phyloP scores from a whole-genome alignment of 2,888 invertebrate species.

The Eupithecia abbreviata region DNA sequence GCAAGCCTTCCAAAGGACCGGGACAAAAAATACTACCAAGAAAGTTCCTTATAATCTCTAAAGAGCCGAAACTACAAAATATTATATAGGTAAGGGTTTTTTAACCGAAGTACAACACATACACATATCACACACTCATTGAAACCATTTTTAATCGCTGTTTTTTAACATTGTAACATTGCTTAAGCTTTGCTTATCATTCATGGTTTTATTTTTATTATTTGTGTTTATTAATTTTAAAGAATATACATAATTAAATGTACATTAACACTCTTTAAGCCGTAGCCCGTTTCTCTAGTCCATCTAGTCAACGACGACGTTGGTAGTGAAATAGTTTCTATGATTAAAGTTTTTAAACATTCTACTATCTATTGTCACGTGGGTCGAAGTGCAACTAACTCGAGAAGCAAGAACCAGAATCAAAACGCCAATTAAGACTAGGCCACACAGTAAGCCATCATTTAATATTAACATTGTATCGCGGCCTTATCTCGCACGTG shows the following conservation, averaged over 20 bases:
- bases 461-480: constrained; percentile 49
- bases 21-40: neutral
- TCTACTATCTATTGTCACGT: neutral
- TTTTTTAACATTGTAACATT: too few relatives aligned
- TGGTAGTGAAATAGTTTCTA: neutral
- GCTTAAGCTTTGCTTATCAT: too few relatives aligned
- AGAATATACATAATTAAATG: too few relatives aligned
- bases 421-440: constrained; percentile 26
- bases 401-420: neutral
- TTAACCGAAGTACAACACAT: neutral
- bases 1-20: too few relatives aligned
- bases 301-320: neutral
- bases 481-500: constrained; percentile 73
- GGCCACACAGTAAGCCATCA: constrained; percentile 58
- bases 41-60: neutral
- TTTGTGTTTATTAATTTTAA: too few relatives aligned
- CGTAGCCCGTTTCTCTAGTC: too few relatives aligned
- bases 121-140: neutral
- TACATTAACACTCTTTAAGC: too few relatives aligned
- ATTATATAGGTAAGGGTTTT: neutral
- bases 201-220: too few relatives aligned
- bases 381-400: neutral
- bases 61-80: neutral
- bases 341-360: neutral
- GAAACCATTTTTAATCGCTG: neutral